These are phyloP conservation scores for Paratrypauchen microcephalus DNA, from an alignment of 2,797 vertebrate genomes.

Conservation along the genomic window DNA sequence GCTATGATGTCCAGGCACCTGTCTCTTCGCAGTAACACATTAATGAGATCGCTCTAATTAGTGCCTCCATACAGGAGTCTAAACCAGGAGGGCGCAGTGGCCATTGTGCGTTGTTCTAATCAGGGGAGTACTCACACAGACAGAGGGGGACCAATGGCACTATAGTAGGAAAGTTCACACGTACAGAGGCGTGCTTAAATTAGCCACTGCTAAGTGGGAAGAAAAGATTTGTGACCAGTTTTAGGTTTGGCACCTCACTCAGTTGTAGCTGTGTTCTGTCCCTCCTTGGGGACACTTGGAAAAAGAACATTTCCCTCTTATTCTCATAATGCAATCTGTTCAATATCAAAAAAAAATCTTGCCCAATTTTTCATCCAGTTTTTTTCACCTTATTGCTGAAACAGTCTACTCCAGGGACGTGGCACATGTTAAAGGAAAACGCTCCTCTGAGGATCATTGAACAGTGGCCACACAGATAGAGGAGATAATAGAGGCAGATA, in stretches of 20 bases:
- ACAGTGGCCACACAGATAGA: slow-evolving; percentile 47
- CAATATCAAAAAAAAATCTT: slow-evolving; percentile 78
- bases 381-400: slow-evolving; percentile 69
- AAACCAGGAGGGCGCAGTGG: slow-evolving; percentile 44
- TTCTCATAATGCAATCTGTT: slow-evolving; percentile 73
- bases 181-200: slow-evolving; percentile 45
- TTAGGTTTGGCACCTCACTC: slow-evolving; percentile 28
- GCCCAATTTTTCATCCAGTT: slow-evolving; percentile 65
- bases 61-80: slow-evolving; percentile 48
- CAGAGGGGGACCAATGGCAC: slow-evolving; percentile 30
- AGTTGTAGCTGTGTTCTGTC: slow-evolving; percentile 24
- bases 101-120: slow-evolving; percentile 58
- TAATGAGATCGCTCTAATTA: slow-evolving; percentile 73
- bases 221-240: slow-evolving; percentile 41
- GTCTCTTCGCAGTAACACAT: slow-evolving; percentile 51
- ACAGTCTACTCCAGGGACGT: slow-evolving; percentile 58
- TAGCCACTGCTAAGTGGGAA: slow-evolving; percentile 40
- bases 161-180: slow-evolving; percentile 59
- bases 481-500: slow-evolving; percentile 27
- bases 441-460: slow-evolving; percentile 61
- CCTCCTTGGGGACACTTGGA: slow-evolving; percentile 32
- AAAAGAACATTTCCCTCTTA: slow-evolving; percentile 62
- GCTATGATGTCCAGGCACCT: slow-evolving; percentile 43
- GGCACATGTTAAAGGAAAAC: slow-evolving; percentile 65
- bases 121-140: slow-evolving; percentile 49